Evolutionary conservation across 2,113 vertebrate genomes (phyloP).

Genomic region (Alethe castanea): DNA sequence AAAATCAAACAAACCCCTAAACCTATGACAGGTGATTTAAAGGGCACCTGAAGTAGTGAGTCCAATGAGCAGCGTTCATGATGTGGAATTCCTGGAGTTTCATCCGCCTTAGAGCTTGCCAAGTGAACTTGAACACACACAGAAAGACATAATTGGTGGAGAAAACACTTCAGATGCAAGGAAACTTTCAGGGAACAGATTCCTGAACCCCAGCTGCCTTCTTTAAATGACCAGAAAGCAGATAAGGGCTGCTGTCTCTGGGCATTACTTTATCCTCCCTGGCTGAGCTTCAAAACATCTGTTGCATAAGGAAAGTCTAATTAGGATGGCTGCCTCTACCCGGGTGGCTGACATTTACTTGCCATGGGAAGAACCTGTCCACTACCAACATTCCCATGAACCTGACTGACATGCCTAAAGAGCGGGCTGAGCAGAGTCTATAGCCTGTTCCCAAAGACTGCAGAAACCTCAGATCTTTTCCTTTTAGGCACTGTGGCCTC

Average conservation of each 20-base stretch:
- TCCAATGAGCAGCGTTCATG: fast-evolving
- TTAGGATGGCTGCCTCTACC: not conserved
- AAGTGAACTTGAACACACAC: not conserved
- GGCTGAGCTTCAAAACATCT: conserved; percentile 12
- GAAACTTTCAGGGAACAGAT: not conserved
- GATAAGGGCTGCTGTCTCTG: not conserved
- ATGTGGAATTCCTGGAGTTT: not conserved
- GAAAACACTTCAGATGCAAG: not conserved
- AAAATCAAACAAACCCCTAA: not conserved
- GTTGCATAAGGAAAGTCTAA: not conserved
- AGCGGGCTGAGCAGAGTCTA: not conserved
- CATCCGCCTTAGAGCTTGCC: not conserved
- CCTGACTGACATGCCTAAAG: not conserved
- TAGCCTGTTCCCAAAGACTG: not conserved
- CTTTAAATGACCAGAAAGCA: not conserved
- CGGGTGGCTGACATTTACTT: not conserved
- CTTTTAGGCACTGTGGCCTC: not conserved
- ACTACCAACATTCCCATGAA: conserved; percentile 9
- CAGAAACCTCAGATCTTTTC: not conserved
- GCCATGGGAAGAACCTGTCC: conserved; percentile 39
- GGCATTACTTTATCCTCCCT: not conserved
- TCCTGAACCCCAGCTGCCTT: not conserved
- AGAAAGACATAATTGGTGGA: not conserved
- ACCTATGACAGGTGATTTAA: not conserved
- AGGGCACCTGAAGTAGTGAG: not conserved